These are phyloP conservation scores for Leptestheria dahalacensis DNA, from an alignment of 1,140 invertebrate species.

Conservation along the genomic window DNA sequence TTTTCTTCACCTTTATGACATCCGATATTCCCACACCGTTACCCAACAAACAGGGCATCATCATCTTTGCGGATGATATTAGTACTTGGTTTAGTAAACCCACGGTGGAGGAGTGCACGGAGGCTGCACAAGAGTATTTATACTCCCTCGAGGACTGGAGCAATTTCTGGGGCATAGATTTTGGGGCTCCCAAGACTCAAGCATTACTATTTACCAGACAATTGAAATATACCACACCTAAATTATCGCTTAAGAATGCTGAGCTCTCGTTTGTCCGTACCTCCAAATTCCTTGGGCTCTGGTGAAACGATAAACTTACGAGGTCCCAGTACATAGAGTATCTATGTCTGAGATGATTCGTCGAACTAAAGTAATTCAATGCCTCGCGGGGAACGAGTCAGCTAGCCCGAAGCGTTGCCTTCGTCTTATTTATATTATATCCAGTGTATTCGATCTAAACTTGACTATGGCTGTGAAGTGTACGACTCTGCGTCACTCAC, in stretches of 20 bases:
- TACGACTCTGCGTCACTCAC: constrained; percentile 11
- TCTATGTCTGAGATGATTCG: neutral
- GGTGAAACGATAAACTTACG: neutral
- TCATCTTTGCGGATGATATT: constrained; percentile 1
- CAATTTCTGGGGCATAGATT: neutral
- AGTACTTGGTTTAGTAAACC: neutral
- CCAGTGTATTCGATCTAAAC: constrained; percentile 12
- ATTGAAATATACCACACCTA: neutral
- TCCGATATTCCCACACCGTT: neutral
- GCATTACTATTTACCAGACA: neutral
- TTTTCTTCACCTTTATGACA: constrained; percentile 2
- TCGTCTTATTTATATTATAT: neutral
- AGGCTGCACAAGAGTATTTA: neutral
- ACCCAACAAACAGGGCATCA: neutral
- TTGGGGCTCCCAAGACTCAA: neutral
- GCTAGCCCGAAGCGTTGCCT: neutral
- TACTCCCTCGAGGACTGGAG: neutral
- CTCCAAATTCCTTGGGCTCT: neutral
- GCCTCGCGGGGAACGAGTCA: neutral
- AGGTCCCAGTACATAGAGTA: neutral
- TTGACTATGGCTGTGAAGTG: constrained; percentile 13
- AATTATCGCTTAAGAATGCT: neutral
- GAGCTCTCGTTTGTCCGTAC: too few species aligned
- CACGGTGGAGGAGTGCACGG: neutral
- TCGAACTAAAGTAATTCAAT: neutral